Base-by-base conservation (phyloP, 2,888 invertebrate genomes). In the Drosophila ustulata region DNA sequence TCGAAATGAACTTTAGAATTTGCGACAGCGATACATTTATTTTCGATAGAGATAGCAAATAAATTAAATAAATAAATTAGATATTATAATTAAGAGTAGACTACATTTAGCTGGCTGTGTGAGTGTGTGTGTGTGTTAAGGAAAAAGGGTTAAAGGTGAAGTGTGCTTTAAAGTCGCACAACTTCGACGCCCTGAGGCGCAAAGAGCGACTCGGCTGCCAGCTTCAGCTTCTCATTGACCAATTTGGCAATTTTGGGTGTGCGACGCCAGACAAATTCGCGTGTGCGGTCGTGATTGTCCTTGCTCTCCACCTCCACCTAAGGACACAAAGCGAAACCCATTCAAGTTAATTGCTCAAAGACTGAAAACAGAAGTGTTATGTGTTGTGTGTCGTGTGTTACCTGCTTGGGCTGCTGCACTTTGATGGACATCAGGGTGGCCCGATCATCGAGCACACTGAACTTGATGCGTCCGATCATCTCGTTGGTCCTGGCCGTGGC, bases 401-500 rank as follows among this genome's bases (percentile, higher is more conserved):
- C 97, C 94, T 97, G 97, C 93, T 97, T 97, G 6, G 97, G 97
- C 90, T 97, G 97, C 69, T 96, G 94, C 57, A 97, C 97, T 90
- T 95, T 95, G 82, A 97, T 97, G 39, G 96, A 96, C 91, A 97
- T 96, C 64, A 97, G 92, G 11, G 96, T 96, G 37, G 97, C 97
- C n/a, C 95, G 95, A 75, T 96, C 96, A 89, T 96, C 95, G 78
- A 96, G 94, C 47, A 97, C 95, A 81, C 95, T 94, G 75, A 97
- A 93, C 86, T 95, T 96, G 65, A 97, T 93, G 91, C 95, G 95
- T 32, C 97, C 97, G 55, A 94, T 94, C 96, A 97, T 97, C 93
- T 97, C 97, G 1, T 96, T 96, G 1, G 97, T 97, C 3, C 96
- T 96, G 0, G 97, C 97, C 0, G 97, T 97, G 1, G 97, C 97